These are phyloP conservation scores for Halisarca cf. caerulea DNA, from an alignment of 37 sponge, comb jelly and placozoan genomes.

Conservation along the genomic window DNA sequence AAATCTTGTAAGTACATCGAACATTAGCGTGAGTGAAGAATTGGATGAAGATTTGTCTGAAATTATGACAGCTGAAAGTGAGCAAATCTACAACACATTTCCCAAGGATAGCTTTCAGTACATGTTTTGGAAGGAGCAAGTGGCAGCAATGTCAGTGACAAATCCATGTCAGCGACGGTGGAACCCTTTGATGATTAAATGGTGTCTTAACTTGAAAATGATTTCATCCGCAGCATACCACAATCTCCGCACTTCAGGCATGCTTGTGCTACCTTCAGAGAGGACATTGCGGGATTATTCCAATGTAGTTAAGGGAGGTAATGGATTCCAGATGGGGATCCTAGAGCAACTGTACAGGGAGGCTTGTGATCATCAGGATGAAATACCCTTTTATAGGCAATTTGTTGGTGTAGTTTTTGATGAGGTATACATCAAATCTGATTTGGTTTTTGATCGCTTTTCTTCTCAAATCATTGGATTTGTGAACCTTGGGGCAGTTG, in stretches of 20 bases:
- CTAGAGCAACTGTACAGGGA: background rate
- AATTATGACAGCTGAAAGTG: background rate
- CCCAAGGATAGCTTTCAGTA: background rate
- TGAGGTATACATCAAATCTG: background rate
- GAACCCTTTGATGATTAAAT: slow-evolving; percentile 2
- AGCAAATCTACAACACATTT: background rate
- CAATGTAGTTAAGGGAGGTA: background rate
- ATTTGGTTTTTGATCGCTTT: background rate
- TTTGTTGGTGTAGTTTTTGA: background rate
- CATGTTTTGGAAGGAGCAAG: slow-evolving; percentile 2
- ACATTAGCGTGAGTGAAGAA: background rate
- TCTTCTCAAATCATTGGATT: background rate
- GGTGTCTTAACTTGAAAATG: slow-evolving; percentile 19
- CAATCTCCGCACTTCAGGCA: background rate
- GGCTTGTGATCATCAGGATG: background rate
- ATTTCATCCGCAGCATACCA: background rate
- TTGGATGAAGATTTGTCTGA: background rate
- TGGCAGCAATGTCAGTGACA: background rate
- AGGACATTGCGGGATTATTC: background rate
- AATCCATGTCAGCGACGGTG: background rate
- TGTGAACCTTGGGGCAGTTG: background rate
- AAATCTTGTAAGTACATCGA: background rate
- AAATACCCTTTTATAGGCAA: background rate
- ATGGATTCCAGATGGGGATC: background rate
- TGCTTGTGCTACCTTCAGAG: slow-evolving; percentile 14